These are phyloP conservation scores for human (Homo sapiens) DNA, from an alignment of 2,113 vertebrate genomes.

Conservation along the genomic window DNA sequence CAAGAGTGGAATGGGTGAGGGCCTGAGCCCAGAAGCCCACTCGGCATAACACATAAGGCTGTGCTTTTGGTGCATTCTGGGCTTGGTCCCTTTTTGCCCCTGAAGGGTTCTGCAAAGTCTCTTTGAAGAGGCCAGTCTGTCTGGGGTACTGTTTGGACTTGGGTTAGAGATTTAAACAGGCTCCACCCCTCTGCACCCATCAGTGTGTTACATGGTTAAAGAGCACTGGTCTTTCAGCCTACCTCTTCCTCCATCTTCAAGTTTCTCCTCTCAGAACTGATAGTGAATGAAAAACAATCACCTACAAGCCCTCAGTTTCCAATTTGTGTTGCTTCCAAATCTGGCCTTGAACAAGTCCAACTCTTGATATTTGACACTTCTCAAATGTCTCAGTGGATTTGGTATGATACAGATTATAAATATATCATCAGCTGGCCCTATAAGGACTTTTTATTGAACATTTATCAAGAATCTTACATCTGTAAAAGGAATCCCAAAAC, in stretches of 20 bases:
- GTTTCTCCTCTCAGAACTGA: neutral
- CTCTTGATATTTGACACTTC: conserved; percentile 21
- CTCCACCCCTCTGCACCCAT: neutral
- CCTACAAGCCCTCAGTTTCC: neutral
- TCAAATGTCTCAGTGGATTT: neutral
- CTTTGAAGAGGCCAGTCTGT: neutral
- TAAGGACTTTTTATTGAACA: conserved; percentile 32
- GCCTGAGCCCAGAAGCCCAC: neutral
- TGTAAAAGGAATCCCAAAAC: neutral
- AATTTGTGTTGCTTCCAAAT: conserved; percentile 7
- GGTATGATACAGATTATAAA: neutral
- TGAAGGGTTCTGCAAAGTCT: neutral
- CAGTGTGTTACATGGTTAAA: neutral
- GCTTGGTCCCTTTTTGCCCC: neutral
- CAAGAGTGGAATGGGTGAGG: neutral
- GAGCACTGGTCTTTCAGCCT: neutral
- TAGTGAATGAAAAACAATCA: neutral
- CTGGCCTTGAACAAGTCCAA: neutral
- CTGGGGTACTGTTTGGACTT: neutral
- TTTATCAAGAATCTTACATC: neutral
- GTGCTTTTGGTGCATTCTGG: neutral
- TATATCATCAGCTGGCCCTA: neutral
- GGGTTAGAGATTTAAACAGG: neutral
- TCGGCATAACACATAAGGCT: neutral
- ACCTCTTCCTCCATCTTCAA: neutral